Evolutionary conservation across 2,888 invertebrate species (phyloP).

Genomic region (Stictocephala bisonia): DNA sequence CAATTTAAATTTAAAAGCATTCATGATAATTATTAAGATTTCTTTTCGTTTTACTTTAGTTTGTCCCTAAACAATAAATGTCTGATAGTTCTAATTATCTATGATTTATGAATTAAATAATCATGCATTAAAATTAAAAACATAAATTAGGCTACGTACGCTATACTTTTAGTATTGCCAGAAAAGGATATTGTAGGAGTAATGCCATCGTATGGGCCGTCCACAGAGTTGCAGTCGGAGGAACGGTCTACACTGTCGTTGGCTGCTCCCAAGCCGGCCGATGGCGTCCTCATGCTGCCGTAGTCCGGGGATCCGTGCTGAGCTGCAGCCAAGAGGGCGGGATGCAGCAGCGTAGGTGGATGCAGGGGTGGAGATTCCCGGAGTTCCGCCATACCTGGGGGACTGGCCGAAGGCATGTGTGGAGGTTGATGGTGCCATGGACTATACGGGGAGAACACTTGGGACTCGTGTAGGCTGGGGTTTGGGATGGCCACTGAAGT

Average conservation of each 20-base stretch:
- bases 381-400: constrained; percentile 77
- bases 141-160: no score
- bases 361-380: constrained; percentile 88
- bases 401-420: constrained; percentile 63
- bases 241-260: constrained; percentile 88
- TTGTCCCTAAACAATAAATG: no score
- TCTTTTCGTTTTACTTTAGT: no score
- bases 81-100: no score
- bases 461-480: constrained; percentile 94
- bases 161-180: no score
- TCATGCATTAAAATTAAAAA: no score
- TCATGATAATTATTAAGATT: no score
- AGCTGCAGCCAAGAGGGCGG: constrained; percentile 84
- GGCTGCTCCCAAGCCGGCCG: constrained; percentile 67
- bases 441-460: constrained; percentile 92
- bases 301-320: constrained; percentile 88
- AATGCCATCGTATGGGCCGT: constrained; percentile 91
- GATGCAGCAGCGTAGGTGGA: constrained; percentile 86
- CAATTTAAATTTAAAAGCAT: no score
- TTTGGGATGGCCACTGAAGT: constrained; percentile 97
- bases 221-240: constrained; percentile 92
- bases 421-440: constrained; percentile 74
- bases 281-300: constrained; percentile 72
- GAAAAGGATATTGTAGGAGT: constrained; percentile 97
- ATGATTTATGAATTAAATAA: no score